Conservation (phyloP, 2,113 vertebrate species). For the Conger conger region DNA sequence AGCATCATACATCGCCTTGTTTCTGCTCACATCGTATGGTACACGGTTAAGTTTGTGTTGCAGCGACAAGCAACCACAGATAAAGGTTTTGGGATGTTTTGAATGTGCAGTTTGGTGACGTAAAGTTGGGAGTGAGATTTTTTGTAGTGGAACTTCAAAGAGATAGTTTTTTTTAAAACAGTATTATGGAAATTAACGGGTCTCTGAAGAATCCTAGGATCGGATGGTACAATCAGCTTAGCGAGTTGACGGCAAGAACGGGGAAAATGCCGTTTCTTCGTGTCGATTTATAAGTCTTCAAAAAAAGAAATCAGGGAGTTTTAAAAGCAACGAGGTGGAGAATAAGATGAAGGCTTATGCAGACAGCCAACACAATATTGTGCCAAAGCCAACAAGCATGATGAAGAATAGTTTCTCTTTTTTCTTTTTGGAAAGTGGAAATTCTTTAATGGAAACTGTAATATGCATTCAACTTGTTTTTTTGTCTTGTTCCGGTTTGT, state of each 20-base stretch:
- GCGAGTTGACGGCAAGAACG: background rate
- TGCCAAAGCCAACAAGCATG: slow-evolving; percentile 44
- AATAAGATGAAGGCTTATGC: background rate
- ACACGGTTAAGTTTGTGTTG: background rate
- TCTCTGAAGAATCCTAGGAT: background rate
- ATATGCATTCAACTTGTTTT: slow-evolving; percentile 11
- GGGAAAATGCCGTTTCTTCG: background rate
- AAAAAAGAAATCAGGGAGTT: slow-evolving; percentile 13
- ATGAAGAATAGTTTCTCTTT: slow-evolving; percentile 20
- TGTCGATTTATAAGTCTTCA: background rate
- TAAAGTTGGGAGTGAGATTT: background rate
- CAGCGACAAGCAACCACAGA: background rate
- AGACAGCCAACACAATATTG: slow-evolving; percentile 19
- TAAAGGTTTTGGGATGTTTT: background rate
- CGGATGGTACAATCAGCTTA: background rate
- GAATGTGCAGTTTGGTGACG: background rate
- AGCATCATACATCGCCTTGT: background rate
- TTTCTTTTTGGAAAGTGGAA: slow-evolving; percentile 23
- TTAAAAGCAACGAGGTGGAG: background rate
- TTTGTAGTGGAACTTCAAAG: background rate
- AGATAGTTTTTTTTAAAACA: background rate
- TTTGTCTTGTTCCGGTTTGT: slow-evolving; percentile 24
- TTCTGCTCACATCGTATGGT: background rate
- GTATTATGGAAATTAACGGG: background rate
- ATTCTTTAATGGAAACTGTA: slow-evolving; percentile 24